These are phyloP conservation scores for Crepidodera aurea DNA, from an alignment of 2,888 invertebrate genomes.

Conservation along the genomic window DNA sequence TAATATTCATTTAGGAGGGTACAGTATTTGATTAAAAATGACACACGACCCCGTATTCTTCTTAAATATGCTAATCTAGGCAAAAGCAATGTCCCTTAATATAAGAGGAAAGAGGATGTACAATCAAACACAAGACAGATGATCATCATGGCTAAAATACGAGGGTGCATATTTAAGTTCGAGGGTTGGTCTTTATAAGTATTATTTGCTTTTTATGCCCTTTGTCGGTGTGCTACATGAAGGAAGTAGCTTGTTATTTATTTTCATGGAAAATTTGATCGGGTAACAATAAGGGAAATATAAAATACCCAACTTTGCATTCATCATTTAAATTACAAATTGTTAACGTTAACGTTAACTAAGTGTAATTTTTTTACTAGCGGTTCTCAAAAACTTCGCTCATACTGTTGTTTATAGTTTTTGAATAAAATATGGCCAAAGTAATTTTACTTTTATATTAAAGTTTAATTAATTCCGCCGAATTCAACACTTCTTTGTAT, in stretches of 20 bases:
- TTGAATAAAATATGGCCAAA: too few species aligned
- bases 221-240: constrained; percentile 13
- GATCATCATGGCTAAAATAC: constrained; percentile 23
- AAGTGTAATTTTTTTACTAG: too few species aligned
- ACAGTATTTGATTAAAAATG: constrained; percentile 7
- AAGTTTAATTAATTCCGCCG: too few species aligned
- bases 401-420: too few species aligned
- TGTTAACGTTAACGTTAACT: too few species aligned
- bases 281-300: constrained; percentile 4
- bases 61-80: constrained; percentile 22
- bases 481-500: too few species aligned
- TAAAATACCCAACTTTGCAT: too few species aligned
- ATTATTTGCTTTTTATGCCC: constrained; percentile 30
- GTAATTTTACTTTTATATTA: too few species aligned
- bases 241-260: constrained; percentile 26
- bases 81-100: constrained; percentile 10
- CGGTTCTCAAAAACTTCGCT: too few species aligned
- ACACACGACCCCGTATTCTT: constrained; percentile 11
- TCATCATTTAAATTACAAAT: too few species aligned
- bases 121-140: constrained; percentile 29
- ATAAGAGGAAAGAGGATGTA: constrained; percentile 11
- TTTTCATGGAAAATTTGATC: constrained; percentile 25
- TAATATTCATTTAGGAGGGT: constrained; percentile 15
- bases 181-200: constrained; percentile 26
- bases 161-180: constrained; percentile 30